These are phyloP conservation scores for Gorsachius goisagi DNA, from an alignment of 2,113 vertebrate species.

Conservation along the genomic window DNA sequence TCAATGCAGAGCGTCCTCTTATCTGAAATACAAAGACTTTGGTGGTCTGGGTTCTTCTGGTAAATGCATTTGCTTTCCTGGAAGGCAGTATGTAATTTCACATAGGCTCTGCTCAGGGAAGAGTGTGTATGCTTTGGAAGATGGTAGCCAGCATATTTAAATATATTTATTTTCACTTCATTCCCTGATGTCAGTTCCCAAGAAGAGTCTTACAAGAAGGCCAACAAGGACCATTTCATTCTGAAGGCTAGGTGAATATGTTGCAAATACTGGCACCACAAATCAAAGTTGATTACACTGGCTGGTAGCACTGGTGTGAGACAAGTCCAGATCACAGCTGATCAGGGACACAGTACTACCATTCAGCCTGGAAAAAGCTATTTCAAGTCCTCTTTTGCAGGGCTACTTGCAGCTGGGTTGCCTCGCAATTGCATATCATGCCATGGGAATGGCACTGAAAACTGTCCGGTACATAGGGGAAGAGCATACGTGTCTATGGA, in stretches of 20 bases:
- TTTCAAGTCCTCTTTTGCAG: background rate
- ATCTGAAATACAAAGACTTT: background rate
- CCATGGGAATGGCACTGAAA: background rate
- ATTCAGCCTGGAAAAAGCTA: background rate
- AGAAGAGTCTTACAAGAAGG: background rate
- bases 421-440: background rate
- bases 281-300: background rate
- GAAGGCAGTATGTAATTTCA: background rate
- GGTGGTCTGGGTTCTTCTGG: background rate
- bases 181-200: background rate
- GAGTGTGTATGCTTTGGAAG: background rate
- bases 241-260: background rate
- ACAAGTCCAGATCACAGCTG: background rate
- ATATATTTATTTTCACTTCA: background rate
- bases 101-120: background rate
- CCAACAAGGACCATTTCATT: background rate
- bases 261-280: background rate
- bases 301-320: background rate
- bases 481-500: background rate
- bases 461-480: background rate
- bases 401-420: background rate
- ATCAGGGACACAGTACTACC: background rate
- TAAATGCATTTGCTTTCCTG: background rate
- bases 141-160: background rate
- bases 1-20: background rate